Evolutionary conservation across 2,888 invertebrate genomes (phyloP).

Genomic region (Apantesis nais): DNA sequence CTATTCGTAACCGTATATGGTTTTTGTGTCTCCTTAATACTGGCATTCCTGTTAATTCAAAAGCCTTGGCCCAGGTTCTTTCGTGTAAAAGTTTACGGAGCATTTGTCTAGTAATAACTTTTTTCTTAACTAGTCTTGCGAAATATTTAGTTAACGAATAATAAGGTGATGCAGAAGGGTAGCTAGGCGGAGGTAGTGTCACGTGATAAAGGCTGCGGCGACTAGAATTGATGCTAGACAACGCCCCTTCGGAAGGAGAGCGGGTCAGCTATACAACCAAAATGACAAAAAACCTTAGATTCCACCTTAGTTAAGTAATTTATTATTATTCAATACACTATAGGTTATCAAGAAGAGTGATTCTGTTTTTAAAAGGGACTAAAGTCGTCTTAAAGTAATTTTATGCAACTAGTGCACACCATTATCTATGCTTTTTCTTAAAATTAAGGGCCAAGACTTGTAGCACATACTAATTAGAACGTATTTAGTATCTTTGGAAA

Average conservation of each 20-base stretch:
- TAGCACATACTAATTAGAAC: too few relatives aligned
- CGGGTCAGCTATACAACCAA: constrained; percentile 80
- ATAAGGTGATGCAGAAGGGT: constrained; percentile 91
- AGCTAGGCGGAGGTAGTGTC: constrained; percentile 90
- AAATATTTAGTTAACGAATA: constrained; percentile 91
- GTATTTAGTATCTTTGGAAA: too few relatives aligned
- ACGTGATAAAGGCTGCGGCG: constrained; percentile 85
- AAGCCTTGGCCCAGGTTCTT: constrained; percentile 80
- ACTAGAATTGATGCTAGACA: constrained; percentile 83
- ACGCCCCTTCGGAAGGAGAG: constrained; percentile 83
- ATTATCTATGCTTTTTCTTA: neutral
- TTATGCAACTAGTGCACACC: neutral
- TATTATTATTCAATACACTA: neutral
- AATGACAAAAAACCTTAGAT: constrained; percentile 65
- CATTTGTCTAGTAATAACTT: constrained; percentile 89
- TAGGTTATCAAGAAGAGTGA: neutral
- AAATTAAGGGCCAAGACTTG: too few relatives aligned
- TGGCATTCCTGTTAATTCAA: constrained; percentile 77
- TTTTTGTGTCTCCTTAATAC: constrained; percentile 78
- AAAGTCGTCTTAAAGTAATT: neutral
- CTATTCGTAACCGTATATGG: constrained; percentile 74
- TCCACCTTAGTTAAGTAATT: constrained; percentile 24
- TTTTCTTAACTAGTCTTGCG: constrained; percentile 90
- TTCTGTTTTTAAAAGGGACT: neutral
- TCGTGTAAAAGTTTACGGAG: constrained; percentile 91